These are phyloP conservation scores for roundworm (Caenorhabditis elegans) DNA, from an alignment of 1,140 invertebrate species.

Conservation along the genomic window DNA sequence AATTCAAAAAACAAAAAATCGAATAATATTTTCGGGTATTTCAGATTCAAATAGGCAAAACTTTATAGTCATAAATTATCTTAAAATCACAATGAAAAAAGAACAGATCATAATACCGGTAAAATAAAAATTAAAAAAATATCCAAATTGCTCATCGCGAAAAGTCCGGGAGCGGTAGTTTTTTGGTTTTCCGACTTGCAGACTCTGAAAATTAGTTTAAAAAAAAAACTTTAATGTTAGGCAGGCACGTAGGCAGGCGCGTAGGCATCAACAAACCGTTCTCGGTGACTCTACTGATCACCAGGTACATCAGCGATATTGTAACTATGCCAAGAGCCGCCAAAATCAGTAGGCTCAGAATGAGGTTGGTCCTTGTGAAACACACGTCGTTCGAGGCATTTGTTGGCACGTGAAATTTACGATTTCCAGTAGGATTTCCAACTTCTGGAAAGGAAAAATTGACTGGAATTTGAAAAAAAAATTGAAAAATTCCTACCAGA, in stretches of 20 bases:
- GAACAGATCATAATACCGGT: background rate
- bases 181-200: background rate
- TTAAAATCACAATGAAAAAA: background rate
- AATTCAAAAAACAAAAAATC: too few relatives aligned
- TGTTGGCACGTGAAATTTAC: too few relatives aligned
- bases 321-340: background rate
- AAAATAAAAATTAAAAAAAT: background rate
- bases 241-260: too few relatives aligned
- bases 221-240: too few relatives aligned
- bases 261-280: background rate
- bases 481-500: background rate
- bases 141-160: background rate
- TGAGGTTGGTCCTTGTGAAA: background rate
- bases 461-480: background rate
- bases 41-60: too few relatives aligned
- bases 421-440: too few relatives aligned
- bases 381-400: background rate
- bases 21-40: too few relatives aligned
- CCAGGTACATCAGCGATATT: background rate
- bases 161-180: background rate
- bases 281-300: background rate
- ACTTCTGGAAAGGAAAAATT: too few relatives aligned
- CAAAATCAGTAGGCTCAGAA: background rate
- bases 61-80: too few relatives aligned
- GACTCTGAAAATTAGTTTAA: background rate